Evolutionary conservation across 2,888 invertebrate species (phyloP).

Genomic region (Drepanosiphum platanoidis): DNA sequence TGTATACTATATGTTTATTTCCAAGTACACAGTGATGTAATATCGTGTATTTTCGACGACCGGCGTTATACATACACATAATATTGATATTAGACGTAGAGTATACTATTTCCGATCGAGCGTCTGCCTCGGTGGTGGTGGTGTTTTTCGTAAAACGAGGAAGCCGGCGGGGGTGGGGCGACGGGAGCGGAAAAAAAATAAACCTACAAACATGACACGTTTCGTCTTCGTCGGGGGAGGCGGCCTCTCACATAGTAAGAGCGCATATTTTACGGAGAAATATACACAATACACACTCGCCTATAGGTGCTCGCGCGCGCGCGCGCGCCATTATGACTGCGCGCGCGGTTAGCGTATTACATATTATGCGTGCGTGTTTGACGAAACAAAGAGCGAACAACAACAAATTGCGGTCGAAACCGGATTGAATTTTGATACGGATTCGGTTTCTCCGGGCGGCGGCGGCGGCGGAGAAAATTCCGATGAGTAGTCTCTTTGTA

Average conservation of each 20-base stretch:
- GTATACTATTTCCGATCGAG: too few relatives aligned
- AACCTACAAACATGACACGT: constrained; percentile 11
- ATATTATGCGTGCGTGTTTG: background rate
- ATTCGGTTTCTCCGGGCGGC: constrained; percentile 1
- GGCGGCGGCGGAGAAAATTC: too few relatives aligned
- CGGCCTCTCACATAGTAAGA: background rate
- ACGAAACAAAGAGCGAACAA: background rate
- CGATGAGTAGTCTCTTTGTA: too few relatives aligned
- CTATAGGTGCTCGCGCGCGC: background rate
- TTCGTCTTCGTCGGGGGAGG: constrained; percentile 22
- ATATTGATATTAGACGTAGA: too few relatives aligned
- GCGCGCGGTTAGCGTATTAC: background rate
- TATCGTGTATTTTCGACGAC: too few relatives aligned
- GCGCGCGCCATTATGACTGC: background rate
- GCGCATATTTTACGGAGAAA: background rate
- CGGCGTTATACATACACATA: too few relatives aligned
- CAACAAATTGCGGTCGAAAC: constrained; percentile 1
- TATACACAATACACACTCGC: background rate
- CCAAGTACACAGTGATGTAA: too few relatives aligned
- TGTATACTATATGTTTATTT: too few relatives aligned
- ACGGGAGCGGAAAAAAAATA: background rate
- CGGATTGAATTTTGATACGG: constrained; percentile 34
- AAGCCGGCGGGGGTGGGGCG: too few relatives aligned
- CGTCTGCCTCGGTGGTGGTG: too few relatives aligned
- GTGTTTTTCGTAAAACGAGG: too few relatives aligned